Evolutionary conservation across 2,888 invertebrate genomes (phyloP), one percentile per base, ranked within the genome.

Genomic region (Meganola albula): DNA sequence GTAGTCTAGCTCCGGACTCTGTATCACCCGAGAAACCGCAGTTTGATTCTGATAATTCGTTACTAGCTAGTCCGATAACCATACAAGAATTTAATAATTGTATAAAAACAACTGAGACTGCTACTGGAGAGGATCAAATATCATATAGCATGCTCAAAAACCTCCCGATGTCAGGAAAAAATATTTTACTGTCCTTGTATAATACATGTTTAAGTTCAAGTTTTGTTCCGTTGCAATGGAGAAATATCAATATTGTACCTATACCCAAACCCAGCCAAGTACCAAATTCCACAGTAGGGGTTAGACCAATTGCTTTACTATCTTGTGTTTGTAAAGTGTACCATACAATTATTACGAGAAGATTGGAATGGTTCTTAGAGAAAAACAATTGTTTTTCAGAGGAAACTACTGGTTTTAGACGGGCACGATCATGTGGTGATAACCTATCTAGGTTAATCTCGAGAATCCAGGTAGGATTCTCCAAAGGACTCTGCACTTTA

Each of bases 241-340:
- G 23, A 7, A 21, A 16, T n/a, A 23, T 29, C n/a, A 10, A 2
- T 7, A 8, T 29, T 2, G 3, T 16, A 8, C 23, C 31, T 7
- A 31, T 31, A n/a, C 25, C 31, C 2, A 31, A 25, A 24, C 31
- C 24, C 8, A 24, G 25, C 8, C 14, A 24, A n/a, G 22, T 20
- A 2, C 24, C 24, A 1, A 20, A n/a, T 25, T 9, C 16, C 8
- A 7, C 8, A 9, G 24, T 12, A 8, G 18, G 24, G 5, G 10
- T 31, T 6, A 11, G 31, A 7, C 31, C 10, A 10, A 25, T 31
- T 12, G 11, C 20, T 9, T 4, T 31, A 7, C 18, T 31, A 8
- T 24, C 30, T 7, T 30, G 31, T 8, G 7, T 24, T 10, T 24
- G 24, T 2, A 16, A 31, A 31, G 20, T 10, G n/a, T 10, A 24